Base-by-base conservation (phyloP, 2,113 vertebrate species). In the Chrysemys picta region DNA sequence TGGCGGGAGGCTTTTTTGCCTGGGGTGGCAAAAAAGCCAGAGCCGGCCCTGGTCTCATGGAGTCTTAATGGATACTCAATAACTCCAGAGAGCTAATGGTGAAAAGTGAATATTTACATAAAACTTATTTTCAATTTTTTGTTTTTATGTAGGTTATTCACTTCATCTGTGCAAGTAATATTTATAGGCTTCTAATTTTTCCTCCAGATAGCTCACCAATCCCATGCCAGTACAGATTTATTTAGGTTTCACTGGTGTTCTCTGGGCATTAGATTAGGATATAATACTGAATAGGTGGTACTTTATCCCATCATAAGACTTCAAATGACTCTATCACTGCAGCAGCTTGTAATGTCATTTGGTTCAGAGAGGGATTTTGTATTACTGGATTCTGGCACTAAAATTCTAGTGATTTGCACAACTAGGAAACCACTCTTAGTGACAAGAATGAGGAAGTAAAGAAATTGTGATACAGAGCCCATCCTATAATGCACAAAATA, bases 341-440 rank as follows among this genome's bases (percentile, higher is more conserved):
- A 97, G 95, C 94, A 97, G 95, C 95, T 94, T 93, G 92, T 91
- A 97, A 97, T 95, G 90, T 88, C 91, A 92, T 97, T 95, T 94
- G 85, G 83, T 79, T 91, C 93, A 83, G 72, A 88, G 83, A 59
- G 25, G 91, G 95, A 91, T 47, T 38, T 57, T 83, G 69, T 49
- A n/a, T 86, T 31, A n/a, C 89, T 8, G 1, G 42, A 62, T 24
- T 50, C 49, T 84, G 92, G 85, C 52, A 89, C 24, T 54, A 35
- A 1, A 78, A 56, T 35, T 65, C 8, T 31, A 45, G 76, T 45
- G 81, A 96, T 85, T 90, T 89, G 82, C 82, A 16, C n/a, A 78
- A 80, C 35, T 76, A 27, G 87, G 38, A 65, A 65, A 75, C 29
- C 35, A n/a, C 35, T 76, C 72, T 45, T 17, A n/a, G 1, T 25